Percentiles rank a stretch among this genome's conserved stretches.
Evolutionary conservation across 2,797 vertebrate species (phyloP).

Genomic region (Enoplosus armatus): DNA sequence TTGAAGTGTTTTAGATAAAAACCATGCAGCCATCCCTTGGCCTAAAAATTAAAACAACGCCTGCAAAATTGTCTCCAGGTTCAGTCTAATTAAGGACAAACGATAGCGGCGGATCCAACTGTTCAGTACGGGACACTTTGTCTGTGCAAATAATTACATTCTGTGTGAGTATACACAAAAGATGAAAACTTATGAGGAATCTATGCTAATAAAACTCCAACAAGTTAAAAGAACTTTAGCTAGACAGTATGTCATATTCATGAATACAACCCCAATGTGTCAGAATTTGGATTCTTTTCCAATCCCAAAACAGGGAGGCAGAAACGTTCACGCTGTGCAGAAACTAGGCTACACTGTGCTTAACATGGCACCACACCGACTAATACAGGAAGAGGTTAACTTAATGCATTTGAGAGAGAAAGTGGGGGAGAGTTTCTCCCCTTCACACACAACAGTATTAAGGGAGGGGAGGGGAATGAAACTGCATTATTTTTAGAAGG

Average conservation of each 20-base stretch:
- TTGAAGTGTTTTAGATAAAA: background rate
- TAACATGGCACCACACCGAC: conserved; percentile 69
- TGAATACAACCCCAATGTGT: conserved; percentile 80
- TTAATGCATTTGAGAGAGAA: conserved; percentile 47
- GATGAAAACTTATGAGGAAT: conserved; percentile 54
- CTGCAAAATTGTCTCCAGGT: conserved; percentile 24
- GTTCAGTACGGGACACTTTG: background rate
- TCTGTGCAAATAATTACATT: conserved; percentile 4
- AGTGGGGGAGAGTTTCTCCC: background rate
- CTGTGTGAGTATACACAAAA: conserved; percentile 19
- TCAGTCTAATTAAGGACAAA: conserved; percentile 51
- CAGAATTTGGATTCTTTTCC: conserved; percentile 71
- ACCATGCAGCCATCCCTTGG: background rate
- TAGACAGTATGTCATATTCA: conserved; percentile 64
- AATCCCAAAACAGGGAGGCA: conserved; percentile 65
- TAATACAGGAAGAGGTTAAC: conserved; percentile 71
- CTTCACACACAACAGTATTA: conserved; percentile 30
- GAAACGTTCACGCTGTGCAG: conserved; percentile 69
- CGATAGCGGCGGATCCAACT: background rate
- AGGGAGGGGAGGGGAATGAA: conserved; percentile 60
- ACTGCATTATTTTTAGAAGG: conserved; percentile 80
- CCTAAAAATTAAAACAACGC: conserved; percentile 23
- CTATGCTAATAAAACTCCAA: conserved; percentile 63
- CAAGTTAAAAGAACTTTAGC: conserved; percentile 45
- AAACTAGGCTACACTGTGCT: conserved; percentile 78